Conservation (phyloP, 2,113 vertebrate genomes). For the Melanocharis versteri region DNA sequence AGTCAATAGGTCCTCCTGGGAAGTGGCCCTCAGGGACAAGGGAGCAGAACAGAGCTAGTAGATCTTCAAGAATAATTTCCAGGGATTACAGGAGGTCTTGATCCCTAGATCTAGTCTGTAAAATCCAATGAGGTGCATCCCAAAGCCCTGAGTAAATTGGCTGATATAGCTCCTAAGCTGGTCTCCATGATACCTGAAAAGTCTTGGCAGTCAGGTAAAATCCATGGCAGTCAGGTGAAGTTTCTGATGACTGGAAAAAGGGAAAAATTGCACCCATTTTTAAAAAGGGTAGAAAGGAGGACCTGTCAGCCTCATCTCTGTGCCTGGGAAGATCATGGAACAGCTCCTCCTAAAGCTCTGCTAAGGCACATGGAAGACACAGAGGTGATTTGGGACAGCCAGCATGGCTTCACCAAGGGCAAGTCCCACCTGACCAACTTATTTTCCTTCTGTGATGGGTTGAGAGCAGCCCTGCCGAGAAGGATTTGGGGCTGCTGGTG, state of each 20-base stretch:
- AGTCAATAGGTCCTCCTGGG: not conserved
- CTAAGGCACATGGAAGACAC: not conserved
- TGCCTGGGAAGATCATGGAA: not conserved
- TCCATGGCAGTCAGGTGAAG: not conserved
- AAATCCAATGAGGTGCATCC: not conserved
- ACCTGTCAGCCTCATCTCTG: not conserved
- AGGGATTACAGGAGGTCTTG: not conserved
- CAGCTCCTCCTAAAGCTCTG: not conserved
- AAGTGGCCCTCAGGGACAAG: not conserved
- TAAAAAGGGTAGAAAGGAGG: not conserved
- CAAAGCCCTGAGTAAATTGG: too few relatives aligned
- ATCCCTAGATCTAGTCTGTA: not conserved
- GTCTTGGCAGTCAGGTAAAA: not conserved
- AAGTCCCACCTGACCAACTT: not conserved
- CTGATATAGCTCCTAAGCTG: rapidly evolving
- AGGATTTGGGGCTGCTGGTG: not conserved
- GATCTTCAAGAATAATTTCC: not conserved
- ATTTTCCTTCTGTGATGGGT: not conserved
- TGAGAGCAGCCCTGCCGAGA: rapidly evolving
- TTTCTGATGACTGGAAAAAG: not conserved
- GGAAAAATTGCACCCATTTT: not conserved
- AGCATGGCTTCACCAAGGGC: not conserved
- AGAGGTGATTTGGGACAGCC: not conserved
- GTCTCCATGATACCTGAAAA: not conserved
- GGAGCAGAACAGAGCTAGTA: not conserved